Evolutionary conservation across 2,797 vertebrate genomes (phyloP).

Genomic region (Sebastes itinus): DNA sequence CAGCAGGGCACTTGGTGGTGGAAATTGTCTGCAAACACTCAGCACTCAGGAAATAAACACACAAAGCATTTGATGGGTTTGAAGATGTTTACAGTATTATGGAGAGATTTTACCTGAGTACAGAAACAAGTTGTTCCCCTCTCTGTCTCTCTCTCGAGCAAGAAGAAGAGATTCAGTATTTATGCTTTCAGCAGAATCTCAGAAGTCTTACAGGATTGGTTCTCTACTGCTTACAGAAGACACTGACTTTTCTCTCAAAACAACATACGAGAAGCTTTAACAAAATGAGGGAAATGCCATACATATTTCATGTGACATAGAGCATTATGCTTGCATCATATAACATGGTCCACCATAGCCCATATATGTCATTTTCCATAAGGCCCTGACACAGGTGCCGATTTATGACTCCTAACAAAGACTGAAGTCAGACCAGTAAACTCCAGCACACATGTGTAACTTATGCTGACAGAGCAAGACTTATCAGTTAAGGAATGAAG

Average conservation of each 20-base stretch:
- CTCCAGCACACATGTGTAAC: neutral
- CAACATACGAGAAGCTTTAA: neutral
- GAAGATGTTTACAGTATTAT: neutral
- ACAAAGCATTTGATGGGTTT: neutral
- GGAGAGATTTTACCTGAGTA: neutral
- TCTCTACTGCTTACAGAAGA: neutral
- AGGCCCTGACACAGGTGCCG: neutral
- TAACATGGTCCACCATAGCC: neutral
- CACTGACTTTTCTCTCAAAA: neutral
- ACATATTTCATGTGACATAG: neutral
- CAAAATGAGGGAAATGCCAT: neutral
- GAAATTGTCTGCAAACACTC: neutral
- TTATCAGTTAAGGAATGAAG: neutral
- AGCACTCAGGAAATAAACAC: neutral
- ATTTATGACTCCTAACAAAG: neutral
- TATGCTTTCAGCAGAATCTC: neutral
- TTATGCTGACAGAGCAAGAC: neutral
- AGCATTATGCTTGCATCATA: neutral
- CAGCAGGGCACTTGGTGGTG: neutral
- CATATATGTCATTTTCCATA: neutral
- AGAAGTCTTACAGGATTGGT: neutral
- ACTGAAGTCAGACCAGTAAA: neutral
- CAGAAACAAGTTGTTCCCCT: neutral
- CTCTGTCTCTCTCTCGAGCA: neutral
- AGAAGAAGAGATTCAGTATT: neutral